Conservation (phyloP, 2,888 invertebrate genomes). For the Drosophila engyochracea region DNA sequence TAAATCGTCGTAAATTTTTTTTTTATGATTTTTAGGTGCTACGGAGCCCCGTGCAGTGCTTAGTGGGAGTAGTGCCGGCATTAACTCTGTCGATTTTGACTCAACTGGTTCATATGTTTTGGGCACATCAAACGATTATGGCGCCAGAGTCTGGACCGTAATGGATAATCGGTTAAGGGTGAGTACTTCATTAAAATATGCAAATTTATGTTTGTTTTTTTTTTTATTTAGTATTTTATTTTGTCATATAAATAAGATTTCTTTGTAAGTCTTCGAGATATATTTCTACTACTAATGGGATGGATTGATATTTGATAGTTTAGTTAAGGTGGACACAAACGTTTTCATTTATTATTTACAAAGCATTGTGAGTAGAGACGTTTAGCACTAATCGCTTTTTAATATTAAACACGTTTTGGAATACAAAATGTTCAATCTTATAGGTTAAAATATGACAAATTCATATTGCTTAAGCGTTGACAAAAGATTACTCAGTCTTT, state of each 20-base stretch:
- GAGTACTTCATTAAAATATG: conserved; percentile 62
- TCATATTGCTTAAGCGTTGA: background rate
- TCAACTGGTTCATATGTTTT: conserved; percentile 94
- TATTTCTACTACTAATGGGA: background rate
- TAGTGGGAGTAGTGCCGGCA: conserved; percentile 97
- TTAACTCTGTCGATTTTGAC: conserved; percentile 98
- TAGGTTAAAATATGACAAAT: background rate
- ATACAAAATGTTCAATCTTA: background rate
- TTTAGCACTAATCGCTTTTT: background rate
- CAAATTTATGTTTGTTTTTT: rapidly evolving
- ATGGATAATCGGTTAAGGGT: conserved; percentile 96
- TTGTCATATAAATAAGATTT: background rate
- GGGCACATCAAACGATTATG: conserved; percentile 98
- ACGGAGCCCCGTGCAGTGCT: conserved; percentile 92
- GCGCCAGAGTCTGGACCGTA: conserved; percentile 98
- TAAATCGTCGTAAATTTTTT: background rate
- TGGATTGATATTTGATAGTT: background rate
- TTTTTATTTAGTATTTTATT: background rate
- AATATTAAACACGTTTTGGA: background rate
- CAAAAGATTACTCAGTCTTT: conserved; percentile 2
- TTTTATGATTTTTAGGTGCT: conserved; percentile 85
- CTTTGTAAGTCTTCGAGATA: background rate
- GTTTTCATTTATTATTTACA: conserved; percentile 8
- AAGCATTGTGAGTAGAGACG: background rate
- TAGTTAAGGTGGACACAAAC: conserved; percentile 1